Evolutionary conservation across 2,888 invertebrate genomes (phyloP), one percentile per base, ranked within the genome.

Genomic region (Volucella inflata): DNA sequence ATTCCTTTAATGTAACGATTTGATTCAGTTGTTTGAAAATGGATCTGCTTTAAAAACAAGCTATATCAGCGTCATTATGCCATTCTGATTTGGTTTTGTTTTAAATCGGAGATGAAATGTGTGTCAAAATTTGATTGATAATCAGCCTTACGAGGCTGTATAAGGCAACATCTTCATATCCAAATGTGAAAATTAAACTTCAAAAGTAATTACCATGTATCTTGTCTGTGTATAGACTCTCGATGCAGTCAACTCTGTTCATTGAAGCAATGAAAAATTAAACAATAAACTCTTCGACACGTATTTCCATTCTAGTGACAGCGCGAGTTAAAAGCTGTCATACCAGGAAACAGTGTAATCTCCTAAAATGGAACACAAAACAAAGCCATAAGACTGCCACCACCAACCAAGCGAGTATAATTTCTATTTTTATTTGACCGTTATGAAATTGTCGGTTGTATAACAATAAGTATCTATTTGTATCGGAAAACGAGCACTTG

Each of bases 381-480:
- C 68, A 8, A 42, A 68, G 10, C 62, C 55, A 10, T 16, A 55
- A 6, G 30, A 65, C 42, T 50, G 57, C 38, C 40, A 60, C 30
- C 42, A 44, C n/a, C 78, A 62, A 65, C 78, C 9, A 71, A 76
- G 53, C 76, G 44, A 72, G 62, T 76, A 65, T 85, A 81, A 77
- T 81, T 85, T 85, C 85, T 85, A 72, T 85, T 85, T 85, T 81
- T 77, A 85, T 81, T 76, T 81, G 85, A 81, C 85, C 85, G 85
- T 85, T 85, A 85, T 85, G 85, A 85, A 85, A 85, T 85, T 76
- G 81, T 77, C 62, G 81, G 85, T 85, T 85, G 85, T 85, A 81
- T 81, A 81, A 85, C 80, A 85, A 85, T 85, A 85, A 81, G 67
- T 75, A 81, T 81, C 81, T 72, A 71, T 72, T 85, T 72, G 81